Conservation (phyloP, 2,113 vertebrate species). For the Spizaetus ornatus region DNA sequence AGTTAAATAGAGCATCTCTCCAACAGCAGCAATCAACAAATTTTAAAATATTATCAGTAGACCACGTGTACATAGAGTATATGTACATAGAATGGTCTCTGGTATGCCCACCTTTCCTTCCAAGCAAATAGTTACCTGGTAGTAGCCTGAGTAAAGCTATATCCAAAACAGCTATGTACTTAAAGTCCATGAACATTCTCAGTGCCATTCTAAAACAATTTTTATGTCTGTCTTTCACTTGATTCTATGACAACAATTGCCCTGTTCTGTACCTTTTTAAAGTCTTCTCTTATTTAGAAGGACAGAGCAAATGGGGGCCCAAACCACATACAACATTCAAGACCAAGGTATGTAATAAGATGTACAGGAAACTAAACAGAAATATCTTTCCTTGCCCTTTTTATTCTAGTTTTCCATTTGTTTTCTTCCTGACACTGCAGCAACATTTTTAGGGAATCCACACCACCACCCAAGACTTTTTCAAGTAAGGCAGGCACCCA, state of each 20-base stretch:
- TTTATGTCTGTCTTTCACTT: background rate
- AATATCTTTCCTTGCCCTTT: background rate
- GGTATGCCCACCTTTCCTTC: background rate
- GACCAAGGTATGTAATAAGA: background rate
- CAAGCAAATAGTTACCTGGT: background rate
- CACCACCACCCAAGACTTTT: background rate
- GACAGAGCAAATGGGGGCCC: fast-evolving
- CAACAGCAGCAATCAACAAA: background rate
- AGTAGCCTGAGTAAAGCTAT: background rate
- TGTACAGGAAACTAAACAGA: background rate
- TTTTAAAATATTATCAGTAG: background rate
- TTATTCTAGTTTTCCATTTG: background rate
- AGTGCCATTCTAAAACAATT: background rate
- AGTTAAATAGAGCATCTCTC: background rate
- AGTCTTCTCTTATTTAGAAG: background rate
- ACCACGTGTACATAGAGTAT: background rate
- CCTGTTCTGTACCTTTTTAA: background rate
- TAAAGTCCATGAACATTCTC: background rate
- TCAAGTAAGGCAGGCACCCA: background rate
- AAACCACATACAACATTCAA: background rate
- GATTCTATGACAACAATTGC: background rate
- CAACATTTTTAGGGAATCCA: background rate
- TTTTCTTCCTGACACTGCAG: background rate
- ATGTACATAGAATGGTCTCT: background rate
- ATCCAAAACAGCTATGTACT: background rate